Evolutionary conservation across 2,797 vertebrate genomes (phyloP).

Genomic region (Simalia tracyae): DNA sequence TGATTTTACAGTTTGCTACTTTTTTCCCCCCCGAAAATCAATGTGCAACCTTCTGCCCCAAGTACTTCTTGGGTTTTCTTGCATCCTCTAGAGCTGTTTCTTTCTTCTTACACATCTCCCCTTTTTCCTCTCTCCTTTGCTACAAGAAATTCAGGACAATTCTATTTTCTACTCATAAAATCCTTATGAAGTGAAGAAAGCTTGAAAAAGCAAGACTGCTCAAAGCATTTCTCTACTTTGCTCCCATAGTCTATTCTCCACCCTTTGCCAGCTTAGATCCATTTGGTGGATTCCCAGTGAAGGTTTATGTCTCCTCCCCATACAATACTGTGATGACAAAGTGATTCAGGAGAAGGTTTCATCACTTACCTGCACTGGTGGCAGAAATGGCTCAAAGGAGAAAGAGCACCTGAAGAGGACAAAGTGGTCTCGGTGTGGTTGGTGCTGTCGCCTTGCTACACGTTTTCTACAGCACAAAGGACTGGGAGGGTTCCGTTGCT

Average conservation of each 20-base stretch:
- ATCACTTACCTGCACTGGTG: conserved; percentile 6
- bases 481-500: neutral
- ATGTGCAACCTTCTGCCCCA: neutral
- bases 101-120: neutral
- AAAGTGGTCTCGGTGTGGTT: neutral
- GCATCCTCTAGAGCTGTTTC: neutral
- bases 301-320: neutral
- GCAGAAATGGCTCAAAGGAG: neutral
- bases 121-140: neutral
- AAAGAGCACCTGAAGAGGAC: neutral
- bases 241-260: neutral
- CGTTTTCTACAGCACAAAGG: neutral
- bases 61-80: neutral
- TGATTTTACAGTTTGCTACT: neutral
- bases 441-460: neutral
- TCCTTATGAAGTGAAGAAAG: neutral
- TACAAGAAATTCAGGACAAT: neutral
- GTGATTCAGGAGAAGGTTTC: neutral
- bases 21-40: neutral
- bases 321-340: neutral
- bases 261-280: neutral
- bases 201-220: neutral
- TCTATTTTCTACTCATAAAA: neutral
- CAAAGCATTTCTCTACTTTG: neutral
- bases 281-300: neutral